Conservation (phyloP, 2,797 vertebrate genomes). For the Oreochromis grahami region DNA sequence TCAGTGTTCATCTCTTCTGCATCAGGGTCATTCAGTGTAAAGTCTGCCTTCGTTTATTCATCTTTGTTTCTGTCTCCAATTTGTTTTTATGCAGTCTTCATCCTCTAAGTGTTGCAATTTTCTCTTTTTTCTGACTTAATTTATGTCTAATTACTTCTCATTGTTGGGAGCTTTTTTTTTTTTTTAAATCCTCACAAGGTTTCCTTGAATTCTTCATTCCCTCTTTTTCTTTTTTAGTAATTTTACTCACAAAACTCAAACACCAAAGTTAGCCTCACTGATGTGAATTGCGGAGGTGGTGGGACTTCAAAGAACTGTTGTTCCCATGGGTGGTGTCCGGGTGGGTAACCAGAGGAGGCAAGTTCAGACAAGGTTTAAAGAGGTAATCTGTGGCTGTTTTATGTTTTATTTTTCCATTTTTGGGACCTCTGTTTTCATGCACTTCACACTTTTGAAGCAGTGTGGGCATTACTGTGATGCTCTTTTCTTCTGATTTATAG, state of each 20-base stretch:
- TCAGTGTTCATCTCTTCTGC: background rate
- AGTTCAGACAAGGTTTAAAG: slow-evolving; percentile 22
- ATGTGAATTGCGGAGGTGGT: background rate
- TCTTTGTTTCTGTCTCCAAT: background rate
- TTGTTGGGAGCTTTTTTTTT: background rate
- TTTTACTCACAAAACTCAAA: background rate
- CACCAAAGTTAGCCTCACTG: background rate
- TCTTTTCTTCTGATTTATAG: background rate
- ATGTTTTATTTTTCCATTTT: background rate
- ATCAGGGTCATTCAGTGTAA: background rate
- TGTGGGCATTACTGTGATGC: background rate
- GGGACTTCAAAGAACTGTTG: background rate
- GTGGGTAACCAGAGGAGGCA: slow-evolving; percentile 7
- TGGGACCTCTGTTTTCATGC: background rate
- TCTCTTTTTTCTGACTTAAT: background rate
- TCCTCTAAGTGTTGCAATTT: background rate
- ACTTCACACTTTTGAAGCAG: background rate
- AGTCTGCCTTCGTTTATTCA: background rate
- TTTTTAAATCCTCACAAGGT: background rate
- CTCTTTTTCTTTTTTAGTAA: background rate
- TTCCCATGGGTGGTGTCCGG: background rate
- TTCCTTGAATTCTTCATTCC: background rate
- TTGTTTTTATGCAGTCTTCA: background rate
- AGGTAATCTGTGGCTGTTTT: background rate
- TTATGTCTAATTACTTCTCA: background rate